Percentiles rank a stretch among this genome's conserved stretches.
These are phyloP conservation scores for Hoplostethus atlanticus DNA, from an alignment of 2,797 vertebrate species.

Conservation along the genomic window DNA sequence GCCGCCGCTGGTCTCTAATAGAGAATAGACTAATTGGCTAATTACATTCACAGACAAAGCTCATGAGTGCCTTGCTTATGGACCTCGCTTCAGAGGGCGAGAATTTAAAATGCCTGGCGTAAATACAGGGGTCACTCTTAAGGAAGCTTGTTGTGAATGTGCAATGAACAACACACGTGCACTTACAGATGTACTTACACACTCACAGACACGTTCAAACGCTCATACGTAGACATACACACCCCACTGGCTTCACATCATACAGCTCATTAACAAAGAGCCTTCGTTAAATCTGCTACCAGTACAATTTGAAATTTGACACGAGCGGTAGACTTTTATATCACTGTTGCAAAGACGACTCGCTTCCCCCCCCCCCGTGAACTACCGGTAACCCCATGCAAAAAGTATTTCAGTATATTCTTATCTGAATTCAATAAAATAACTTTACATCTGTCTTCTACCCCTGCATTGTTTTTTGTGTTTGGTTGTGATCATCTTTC, in stretches of 20 bases:
- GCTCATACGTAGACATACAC: constrained; percentile 11
- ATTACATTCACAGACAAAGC: constrained; percentile 77
- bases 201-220: constrained; percentile 24
- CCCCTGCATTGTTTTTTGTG: no score
- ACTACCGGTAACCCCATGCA: no score
- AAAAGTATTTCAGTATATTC: no score
- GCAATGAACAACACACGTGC: constrained; percentile 30
- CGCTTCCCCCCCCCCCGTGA: no score
- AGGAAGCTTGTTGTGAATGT: constrained; percentile 41
- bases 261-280: constrained; percentile 48
- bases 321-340: no score
- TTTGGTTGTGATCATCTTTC: no score
- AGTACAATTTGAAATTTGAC: no score
- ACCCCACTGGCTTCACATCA: constrained; percentile 28
- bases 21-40: constrained; percentile 79
- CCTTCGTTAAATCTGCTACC: constrained; percentile 27
- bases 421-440: no score
- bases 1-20: constrained; percentile 76
- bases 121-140: constrained; percentile 61
- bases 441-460: no score
- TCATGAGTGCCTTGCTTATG: constrained; percentile 62
- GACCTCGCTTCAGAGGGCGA: constrained; percentile 68
- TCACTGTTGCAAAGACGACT: no score
- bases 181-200: constrained; percentile 1
- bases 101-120: constrained; percentile 54